Conservation (phyloP, 2,113 vertebrate species). For the Gyps fulvus region DNA sequence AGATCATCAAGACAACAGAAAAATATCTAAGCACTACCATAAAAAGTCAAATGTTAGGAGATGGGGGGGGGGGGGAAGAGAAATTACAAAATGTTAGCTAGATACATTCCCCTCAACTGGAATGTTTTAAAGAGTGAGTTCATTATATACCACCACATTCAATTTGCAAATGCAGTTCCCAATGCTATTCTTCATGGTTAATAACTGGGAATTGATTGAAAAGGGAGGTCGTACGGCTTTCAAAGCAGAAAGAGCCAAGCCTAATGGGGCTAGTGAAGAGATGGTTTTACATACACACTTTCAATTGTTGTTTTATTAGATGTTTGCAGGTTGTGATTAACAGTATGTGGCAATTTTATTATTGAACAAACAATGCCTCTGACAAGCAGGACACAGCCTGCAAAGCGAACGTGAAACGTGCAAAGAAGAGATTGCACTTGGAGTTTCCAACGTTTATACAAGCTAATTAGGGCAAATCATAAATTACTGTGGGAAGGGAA, state of each 20-base stretch:
- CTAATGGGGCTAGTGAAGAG: not conserved
- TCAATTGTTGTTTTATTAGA: not conserved
- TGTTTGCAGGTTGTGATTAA: not conserved
- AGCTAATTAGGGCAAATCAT: not conserved
- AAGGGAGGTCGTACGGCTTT: slow-evolving; percentile 2
- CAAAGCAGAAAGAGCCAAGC: not conserved
- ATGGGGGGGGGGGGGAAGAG: accelerated
- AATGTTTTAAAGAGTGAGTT: not conserved
- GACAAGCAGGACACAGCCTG: not conserved
- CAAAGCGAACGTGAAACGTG: not conserved
- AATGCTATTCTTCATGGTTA: not conserved
- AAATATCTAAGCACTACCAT: no score
- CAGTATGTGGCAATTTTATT: not conserved
- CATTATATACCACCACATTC: not conserved
- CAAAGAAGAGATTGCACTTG: not conserved
- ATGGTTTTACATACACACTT: not conserved
- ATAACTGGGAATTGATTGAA: slow-evolving; percentile 48
- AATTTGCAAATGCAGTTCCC: slow-evolving; percentile 29
- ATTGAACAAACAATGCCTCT: not conserved
- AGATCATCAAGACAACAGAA: no score
- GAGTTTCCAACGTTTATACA: not conserved
- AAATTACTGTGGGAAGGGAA: not conserved
- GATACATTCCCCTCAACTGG: not conserved
- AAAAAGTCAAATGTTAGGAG: no score
- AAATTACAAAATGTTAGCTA: not conserved